A percentile compares a stretch with the other conserved stretches of the same genome.
phyloP scores from a whole-genome alignment of 2,888 invertebrate genomes.

The Odontocolon sp. region DNA sequence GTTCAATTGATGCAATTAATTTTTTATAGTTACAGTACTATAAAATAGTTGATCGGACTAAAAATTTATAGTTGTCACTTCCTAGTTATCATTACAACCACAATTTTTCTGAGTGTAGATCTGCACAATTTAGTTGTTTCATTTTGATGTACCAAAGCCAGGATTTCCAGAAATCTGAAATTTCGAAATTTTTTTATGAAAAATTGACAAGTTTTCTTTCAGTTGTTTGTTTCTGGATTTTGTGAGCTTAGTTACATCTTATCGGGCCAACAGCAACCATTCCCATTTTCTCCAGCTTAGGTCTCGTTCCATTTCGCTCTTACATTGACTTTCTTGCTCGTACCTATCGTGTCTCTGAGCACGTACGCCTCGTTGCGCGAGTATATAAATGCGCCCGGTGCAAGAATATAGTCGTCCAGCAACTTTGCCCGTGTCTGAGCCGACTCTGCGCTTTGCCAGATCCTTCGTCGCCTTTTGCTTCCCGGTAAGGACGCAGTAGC shows the following conservation, averaged over 20 bases:
- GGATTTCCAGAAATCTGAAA: too few species aligned
- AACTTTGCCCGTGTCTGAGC: constrained; percentile 28
- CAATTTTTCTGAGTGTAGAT: too few species aligned
- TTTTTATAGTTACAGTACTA: too few species aligned
- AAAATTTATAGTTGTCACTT: too few species aligned
- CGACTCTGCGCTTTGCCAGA: constrained; percentile 23
- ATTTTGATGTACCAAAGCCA: too few species aligned
- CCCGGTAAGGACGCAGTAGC: constrained; percentile 56
- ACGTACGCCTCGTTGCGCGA: constrained; percentile 44
- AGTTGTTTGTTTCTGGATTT: too few species aligned
- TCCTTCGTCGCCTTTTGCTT: constrained; percentile 47
- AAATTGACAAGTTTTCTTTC: too few species aligned
- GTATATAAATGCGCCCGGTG: constrained; percentile 15
- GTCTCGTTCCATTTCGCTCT: neutral
- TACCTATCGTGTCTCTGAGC: constrained; percentile 11
- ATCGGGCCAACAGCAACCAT: neutral
- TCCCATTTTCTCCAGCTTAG: neutral
- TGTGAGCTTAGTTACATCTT: neutral
- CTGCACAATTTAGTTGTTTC: too few species aligned
- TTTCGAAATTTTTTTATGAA: too few species aligned
- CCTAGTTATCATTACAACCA: too few species aligned
- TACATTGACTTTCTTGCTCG: neutral
- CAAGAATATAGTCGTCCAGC: constrained; percentile 26
- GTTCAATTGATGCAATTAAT: too few species aligned
- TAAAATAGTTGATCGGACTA: too few species aligned